Conservation (phyloP, 2,113 vertebrate genomes). For the Cochlearius cochlearius region DNA sequence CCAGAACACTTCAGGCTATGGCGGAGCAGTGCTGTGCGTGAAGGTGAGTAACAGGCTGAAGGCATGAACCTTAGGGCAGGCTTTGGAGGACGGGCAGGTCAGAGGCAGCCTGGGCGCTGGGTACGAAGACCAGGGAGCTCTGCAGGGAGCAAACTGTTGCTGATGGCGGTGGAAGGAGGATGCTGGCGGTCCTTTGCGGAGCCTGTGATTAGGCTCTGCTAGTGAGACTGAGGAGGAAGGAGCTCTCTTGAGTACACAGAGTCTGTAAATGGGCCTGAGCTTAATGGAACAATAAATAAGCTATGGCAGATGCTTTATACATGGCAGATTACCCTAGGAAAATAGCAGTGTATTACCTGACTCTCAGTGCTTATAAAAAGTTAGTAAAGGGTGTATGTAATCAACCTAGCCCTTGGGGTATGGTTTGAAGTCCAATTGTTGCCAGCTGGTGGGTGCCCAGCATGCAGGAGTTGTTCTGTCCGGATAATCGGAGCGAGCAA, state of each 20-base stretch:
- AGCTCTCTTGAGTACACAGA: not conserved
- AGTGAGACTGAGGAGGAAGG: not conserved
- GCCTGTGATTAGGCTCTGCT: not conserved
- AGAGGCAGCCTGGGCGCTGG: not conserved
- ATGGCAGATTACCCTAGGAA: not conserved
- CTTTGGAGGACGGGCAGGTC: not conserved
- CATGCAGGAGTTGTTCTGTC: not conserved
- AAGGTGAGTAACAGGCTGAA: not conserved
- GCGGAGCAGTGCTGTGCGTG: not conserved
- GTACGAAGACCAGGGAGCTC: not conserved
- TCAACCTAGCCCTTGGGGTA: not conserved
- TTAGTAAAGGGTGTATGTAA: not conserved
- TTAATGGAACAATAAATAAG: slow-evolving; percentile 7
- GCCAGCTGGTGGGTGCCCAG: not conserved
- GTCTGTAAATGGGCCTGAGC: not conserved
- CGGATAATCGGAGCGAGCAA: not conserved
- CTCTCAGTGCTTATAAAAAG: not conserved
- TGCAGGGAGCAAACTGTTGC: not conserved
- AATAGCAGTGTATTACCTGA: not conserved
- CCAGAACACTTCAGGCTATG: rapidly evolving
- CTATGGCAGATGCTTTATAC: not conserved
- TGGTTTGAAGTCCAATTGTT: not conserved
- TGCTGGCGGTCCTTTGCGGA: not conserved
- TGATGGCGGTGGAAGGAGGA: not conserved
- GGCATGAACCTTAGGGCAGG: not conserved